phyloP scores from a whole-genome alignment of 2,797 vertebrate species.

The Glossophaga mutica region DNA sequence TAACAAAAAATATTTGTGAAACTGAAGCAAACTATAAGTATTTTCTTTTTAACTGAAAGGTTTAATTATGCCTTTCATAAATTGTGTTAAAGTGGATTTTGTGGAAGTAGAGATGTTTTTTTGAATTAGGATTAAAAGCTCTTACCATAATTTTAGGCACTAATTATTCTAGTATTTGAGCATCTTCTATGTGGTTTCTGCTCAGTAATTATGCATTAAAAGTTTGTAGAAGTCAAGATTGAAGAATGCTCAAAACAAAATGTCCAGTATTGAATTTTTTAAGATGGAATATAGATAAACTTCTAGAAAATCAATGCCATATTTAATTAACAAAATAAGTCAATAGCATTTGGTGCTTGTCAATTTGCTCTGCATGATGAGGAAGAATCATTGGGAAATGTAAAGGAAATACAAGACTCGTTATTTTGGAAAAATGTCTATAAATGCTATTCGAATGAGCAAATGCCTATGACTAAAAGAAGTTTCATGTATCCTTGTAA shows the following conservation, averaged over 20 bases:
- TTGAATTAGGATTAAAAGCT: background rate
- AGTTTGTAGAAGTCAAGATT: background rate
- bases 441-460: background rate
- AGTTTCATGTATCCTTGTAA: background rate
- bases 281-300: background rate
- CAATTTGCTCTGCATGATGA: background rate
- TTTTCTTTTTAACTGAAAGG: background rate
- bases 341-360: background rate
- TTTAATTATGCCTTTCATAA: slow-evolving; percentile 16
- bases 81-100: background rate
- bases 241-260: background rate
- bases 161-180: background rate
- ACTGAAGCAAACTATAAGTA: background rate
- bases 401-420: background rate
- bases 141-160: background rate
- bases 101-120: background rate
- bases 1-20: background rate
- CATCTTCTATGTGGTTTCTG: background rate
- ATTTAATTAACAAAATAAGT: background rate
- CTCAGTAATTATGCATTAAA: background rate
- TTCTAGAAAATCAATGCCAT: background rate
- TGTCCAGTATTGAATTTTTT: background rate
- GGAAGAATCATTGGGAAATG: background rate
- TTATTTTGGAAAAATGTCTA: background rate
- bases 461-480: background rate